Percentiles rank a stretch among this genome's conserved stretches.
Evolutionary conservation across 2,888 invertebrate species (phyloP).

Genomic region (Troides helena): DNA sequence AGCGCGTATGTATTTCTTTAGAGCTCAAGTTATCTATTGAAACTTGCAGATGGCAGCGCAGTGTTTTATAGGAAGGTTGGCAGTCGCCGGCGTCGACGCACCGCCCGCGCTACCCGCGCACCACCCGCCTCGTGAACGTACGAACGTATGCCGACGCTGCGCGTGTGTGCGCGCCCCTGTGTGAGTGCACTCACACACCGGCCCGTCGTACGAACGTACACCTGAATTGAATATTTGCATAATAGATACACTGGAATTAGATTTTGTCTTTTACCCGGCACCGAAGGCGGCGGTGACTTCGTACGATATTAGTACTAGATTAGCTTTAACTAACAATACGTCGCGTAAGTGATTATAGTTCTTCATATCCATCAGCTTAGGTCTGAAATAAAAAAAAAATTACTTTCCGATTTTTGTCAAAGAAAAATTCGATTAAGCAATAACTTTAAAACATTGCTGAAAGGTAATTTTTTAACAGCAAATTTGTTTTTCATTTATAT

Average conservation of each 20-base stretch:
- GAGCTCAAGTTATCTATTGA: slow-evolving; percentile 77
- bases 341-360: neutral
- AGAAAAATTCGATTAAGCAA: no score
- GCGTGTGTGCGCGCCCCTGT: slow-evolving; percentile 37
- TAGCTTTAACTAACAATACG: neutral
- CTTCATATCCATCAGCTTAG: neutral
- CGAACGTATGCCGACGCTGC: slow-evolving; percentile 32
- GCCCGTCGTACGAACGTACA: slow-evolving; percentile 30
- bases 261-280: slow-evolving; percentile 10
- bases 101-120: slow-evolving; percentile 41
- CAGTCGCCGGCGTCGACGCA: slow-evolving; percentile 49
- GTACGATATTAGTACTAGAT: neutral
- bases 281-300: neutral
- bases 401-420: no score
- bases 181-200: slow-evolving; percentile 44
- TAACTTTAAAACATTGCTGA: no score
- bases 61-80: slow-evolving; percentile 73
- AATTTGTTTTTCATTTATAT: no score
- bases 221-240: slow-evolving; percentile 46
- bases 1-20: slow-evolving; percentile 69
- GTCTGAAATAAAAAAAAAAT: no score
- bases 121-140: slow-evolving; percentile 37
- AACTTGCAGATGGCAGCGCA: slow-evolving; percentile 79
- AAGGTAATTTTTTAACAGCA: no score
- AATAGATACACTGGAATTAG: slow-evolving; percentile 33